phyloP scores from a whole-genome alignment of 2,113 vertebrate species.

The Paralichthys olivaceus region DNA sequence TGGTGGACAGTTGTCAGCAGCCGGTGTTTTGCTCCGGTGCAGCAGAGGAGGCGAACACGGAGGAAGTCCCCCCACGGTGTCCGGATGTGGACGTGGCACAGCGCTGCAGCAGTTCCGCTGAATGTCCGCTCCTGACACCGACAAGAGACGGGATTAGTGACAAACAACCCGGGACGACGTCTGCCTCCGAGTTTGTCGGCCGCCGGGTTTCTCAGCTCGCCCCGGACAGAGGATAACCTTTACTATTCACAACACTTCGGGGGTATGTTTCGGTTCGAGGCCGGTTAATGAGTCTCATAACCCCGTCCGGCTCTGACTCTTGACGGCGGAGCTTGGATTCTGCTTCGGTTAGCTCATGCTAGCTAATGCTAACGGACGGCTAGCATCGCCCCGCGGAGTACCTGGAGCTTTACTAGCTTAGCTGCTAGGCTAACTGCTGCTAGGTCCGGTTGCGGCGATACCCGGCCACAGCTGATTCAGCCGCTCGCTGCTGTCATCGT shows the following conservation, averaged over 20 bases:
- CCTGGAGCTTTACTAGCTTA: conserved; percentile 21
- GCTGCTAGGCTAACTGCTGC: conserved; percentile 29
- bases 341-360: conserved; percentile 40
- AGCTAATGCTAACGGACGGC: conserved; percentile 37
- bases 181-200: conserved; percentile 49
- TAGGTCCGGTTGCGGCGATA: conserved; percentile 18
- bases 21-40: not conserved
- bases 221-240: conserved; percentile 43
- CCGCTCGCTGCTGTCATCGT: conserved; percentile 54
- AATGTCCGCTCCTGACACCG: conserved; percentile 74
- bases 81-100: conserved; percentile 87
- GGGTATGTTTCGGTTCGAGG: conserved; percentile 67
- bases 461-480: conserved; percentile 66
- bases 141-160: conserved; percentile 81
- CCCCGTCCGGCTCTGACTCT: not conserved
- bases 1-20: no score
- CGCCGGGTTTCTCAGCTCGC: conserved; percentile 39
- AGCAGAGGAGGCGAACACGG: not conserved
- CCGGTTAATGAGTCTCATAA: not conserved
- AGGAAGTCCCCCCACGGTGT: conserved; percentile 46
- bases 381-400: conserved; percentile 21
- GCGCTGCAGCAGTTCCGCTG: conserved; percentile 81
- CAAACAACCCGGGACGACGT: conserved; percentile 69
- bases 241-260: conserved; percentile 43
- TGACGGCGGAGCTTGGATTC: conserved; percentile 19